phyloP scores from a whole-genome alignment of 2,113 vertebrate genomes.

The Arothron firmamentum region DNA sequence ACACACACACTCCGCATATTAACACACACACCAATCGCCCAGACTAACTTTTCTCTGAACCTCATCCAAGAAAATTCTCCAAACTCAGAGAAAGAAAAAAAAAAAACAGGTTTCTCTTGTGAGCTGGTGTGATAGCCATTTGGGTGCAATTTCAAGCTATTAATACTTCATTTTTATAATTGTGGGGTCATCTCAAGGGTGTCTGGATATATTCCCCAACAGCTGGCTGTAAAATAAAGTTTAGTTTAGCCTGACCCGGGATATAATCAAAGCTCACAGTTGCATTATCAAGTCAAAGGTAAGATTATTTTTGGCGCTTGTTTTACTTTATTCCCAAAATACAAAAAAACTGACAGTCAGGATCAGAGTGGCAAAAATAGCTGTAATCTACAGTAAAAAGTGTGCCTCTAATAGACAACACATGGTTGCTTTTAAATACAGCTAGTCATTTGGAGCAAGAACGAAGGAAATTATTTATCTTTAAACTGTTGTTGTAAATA shows the following conservation, averaged over 20 bases:
- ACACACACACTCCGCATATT: conserved; percentile 29
- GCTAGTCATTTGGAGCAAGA: too few species aligned
- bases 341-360: conserved; percentile 22
- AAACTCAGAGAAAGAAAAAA: conserved; percentile 64
- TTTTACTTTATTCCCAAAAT: conserved; percentile 15
- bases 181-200: conserved; percentile 72
- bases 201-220: conserved; percentile 67
- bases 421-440: too few species aligned
- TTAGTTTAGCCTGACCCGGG: conserved; percentile 57
- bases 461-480: not conserved
- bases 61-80: conserved; percentile 59
- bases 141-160: conserved; percentile 78
- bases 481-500: not conserved
- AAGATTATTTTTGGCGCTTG: conserved; percentile 40
- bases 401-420: too few species aligned
- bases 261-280: conserved; percentile 54
- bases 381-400: too few species aligned
- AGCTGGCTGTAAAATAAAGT: conserved; percentile 63
- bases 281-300: conserved; percentile 24
- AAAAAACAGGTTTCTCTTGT: conserved; percentile 60
- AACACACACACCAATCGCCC: conserved; percentile 13
- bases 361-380: conserved; percentile 22
- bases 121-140: conserved; percentile 64
- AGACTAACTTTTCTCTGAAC: conserved; percentile 57
- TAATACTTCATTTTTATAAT: conserved; percentile 78